These are phyloP conservation scores for Botia almorhae DNA, from an alignment of 2,797 vertebrate species.

Conservation along the genomic window DNA sequence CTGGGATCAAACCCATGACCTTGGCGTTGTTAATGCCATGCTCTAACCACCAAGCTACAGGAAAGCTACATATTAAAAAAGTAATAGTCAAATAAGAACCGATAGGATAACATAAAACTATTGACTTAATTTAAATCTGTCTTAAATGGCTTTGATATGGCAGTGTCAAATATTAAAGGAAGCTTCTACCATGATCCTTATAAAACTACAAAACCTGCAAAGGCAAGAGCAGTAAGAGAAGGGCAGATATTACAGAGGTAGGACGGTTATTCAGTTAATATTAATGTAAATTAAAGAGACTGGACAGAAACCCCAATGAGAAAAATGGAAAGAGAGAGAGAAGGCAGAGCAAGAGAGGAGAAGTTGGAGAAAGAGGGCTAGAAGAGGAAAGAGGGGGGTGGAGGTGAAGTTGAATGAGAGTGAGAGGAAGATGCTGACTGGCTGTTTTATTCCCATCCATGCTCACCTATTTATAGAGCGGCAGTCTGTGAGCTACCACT, in stretches of 20 bases:
- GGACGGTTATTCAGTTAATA: slow-evolving; percentile 9
- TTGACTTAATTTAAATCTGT: too few species aligned
- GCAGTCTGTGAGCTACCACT: slow-evolving; percentile 50
- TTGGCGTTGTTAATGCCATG: too few species aligned
- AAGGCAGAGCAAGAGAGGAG: background rate
- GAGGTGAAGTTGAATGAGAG: slow-evolving; percentile 37
- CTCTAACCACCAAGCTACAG: too few species aligned
- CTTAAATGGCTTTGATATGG: too few species aligned
- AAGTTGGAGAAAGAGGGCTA: slow-evolving; percentile 4
- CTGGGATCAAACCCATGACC: too few species aligned
- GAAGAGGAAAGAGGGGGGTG: background rate
- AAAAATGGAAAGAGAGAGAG: background rate
- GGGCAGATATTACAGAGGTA: background rate
- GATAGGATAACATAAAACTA: too few species aligned
- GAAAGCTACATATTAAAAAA: too few species aligned
- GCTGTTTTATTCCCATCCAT: slow-evolving; percentile 63
- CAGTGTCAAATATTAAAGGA: background rate
- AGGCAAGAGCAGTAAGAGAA: background rate
- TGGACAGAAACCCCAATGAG: background rate
- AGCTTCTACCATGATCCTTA: background rate
- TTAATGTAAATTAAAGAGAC: slow-evolving; percentile 14
- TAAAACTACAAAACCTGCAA: background rate
- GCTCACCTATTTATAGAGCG: slow-evolving; percentile 62
- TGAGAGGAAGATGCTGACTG: slow-evolving; percentile 41
- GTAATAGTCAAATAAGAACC: too few species aligned